phyloP scores from a whole-genome alignment of 1,140 invertebrate species.

The Samia ricini region DNA sequence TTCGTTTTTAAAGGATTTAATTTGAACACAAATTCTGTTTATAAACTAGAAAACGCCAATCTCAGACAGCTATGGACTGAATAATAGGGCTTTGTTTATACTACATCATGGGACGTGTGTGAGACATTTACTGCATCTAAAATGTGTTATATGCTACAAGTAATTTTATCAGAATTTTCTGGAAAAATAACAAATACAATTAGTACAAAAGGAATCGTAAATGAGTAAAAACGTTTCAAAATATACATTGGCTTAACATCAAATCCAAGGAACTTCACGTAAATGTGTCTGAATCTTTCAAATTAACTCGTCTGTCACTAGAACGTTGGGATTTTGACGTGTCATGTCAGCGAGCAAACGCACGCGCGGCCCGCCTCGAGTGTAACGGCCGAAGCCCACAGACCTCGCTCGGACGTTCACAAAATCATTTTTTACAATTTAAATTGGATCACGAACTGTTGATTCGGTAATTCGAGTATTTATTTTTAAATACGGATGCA shows the following conservation, averaged over 20 bases:
- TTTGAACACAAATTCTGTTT: no score
- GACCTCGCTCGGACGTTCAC: constrained; percentile 19
- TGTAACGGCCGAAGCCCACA: constrained; percentile 28
- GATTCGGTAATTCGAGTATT: not conserved
- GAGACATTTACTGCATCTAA: no score
- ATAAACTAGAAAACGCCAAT: no score
- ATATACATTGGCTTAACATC: not conserved
- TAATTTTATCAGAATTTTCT: no score
- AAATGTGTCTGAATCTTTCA: constrained; percentile 41
- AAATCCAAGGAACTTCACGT: not conserved
- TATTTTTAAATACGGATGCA: not conserved
- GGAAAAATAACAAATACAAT: no score
- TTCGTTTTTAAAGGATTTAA: no score
- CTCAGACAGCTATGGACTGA: no score
- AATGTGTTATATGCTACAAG: no score
- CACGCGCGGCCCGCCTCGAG: constrained; percentile 19
- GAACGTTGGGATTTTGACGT: constrained; percentile 44
- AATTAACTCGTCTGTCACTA: constrained; percentile 59
- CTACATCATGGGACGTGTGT: no score
- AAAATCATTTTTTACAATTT: constrained; percentile 33
- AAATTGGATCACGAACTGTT: constrained; percentile 33
- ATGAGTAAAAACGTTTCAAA: no score
- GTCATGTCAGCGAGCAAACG: constrained; percentile 40
- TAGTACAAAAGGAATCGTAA: no score
- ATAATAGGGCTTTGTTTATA: no score